These are phyloP conservation scores for Zaprionus nigranus DNA, from an alignment of 1,140 invertebrate genomes.

Conservation along the genomic window DNA sequence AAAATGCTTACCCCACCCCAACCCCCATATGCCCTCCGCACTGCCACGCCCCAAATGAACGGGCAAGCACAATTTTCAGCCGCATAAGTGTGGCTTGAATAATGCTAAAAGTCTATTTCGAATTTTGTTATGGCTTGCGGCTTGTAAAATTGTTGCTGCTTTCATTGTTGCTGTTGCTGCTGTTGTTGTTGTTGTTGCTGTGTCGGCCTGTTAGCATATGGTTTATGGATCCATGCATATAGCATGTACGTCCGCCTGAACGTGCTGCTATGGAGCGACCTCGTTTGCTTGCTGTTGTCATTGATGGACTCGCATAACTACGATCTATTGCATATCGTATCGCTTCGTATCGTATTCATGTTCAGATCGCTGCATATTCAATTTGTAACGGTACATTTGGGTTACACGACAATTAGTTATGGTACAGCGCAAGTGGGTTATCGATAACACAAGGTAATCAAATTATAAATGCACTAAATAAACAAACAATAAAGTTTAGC, in stretches of 20 bases:
- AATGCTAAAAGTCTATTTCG: slow-evolving; percentile 51
- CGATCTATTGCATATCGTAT: slow-evolving; percentile 26
- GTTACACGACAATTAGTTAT: slow-evolving; percentile 1
- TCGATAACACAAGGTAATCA: background rate
- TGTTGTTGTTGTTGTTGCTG: background rate
- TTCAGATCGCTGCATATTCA: slow-evolving; percentile 16
- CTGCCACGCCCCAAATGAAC: slow-evolving; percentile 8
- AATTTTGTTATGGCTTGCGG: slow-evolving; percentile 63
- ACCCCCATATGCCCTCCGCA: background rate
- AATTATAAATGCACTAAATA: background rate
- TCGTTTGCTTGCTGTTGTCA: slow-evolving; percentile 41
- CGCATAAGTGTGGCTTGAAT: slow-evolving; percentile 23
- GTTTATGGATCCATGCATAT: slow-evolving; percentile 23
- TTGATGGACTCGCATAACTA: slow-evolving; percentile 34
- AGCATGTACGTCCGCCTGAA: slow-evolving; percentile 12
- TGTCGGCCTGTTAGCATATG: slow-evolving; percentile 9
- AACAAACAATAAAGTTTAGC: background rate
- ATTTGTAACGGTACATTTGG: slow-evolving; percentile 14
- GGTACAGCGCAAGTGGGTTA: background rate
- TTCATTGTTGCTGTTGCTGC: slow-evolving; percentile 22
- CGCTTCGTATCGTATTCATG: background rate
- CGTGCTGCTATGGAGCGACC: slow-evolving; percentile 69
- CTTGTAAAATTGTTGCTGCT: slow-evolving; percentile 30
- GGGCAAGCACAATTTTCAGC: background rate
- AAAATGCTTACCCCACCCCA: slow-evolving; percentile 1